Conservation (phyloP, 2,888 invertebrate species). For the Pammene aurita region DNA sequence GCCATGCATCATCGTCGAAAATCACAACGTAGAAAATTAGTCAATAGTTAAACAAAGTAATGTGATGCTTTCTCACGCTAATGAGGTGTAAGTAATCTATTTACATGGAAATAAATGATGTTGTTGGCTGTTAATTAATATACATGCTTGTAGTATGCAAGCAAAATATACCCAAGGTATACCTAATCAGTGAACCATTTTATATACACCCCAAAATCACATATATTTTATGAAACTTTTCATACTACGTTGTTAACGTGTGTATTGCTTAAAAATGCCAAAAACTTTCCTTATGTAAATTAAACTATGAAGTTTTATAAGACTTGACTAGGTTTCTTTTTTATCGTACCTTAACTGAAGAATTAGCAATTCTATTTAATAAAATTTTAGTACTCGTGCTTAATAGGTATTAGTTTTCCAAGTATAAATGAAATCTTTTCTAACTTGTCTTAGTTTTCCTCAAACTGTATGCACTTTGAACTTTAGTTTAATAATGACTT, state of each 20-base stretch:
- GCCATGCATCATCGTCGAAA: constrained; percentile 18
- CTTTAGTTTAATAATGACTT: constrained; percentile 24
- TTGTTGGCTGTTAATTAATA: background rate
- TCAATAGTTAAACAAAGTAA: constrained; percentile 18
- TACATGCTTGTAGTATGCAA: too few relatives aligned
- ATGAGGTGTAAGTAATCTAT: constrained; percentile 23
- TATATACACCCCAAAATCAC: too few relatives aligned
- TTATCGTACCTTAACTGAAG: too few relatives aligned
- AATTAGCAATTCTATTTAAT: too few relatives aligned
- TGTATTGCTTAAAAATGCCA: too few relatives aligned
- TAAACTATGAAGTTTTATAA: too few relatives aligned
- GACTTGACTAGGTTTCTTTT: too few relatives aligned
- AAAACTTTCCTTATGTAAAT: too few relatives aligned
- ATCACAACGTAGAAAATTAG: constrained; percentile 10
- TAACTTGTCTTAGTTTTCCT: background rate
- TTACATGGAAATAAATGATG: constrained; percentile 4
- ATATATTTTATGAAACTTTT: too few relatives aligned
- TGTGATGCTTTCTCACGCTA: constrained; percentile 16
- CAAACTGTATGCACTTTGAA: background rate
- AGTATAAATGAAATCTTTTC: background rate
- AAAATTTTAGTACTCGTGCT: background rate
- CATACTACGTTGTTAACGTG: too few relatives aligned
- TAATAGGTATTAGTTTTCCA: background rate
- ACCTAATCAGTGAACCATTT: too few relatives aligned
- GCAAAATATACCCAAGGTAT: too few relatives aligned